Evolutionary conservation across 1,140 invertebrate species (phyloP).

Genomic region (Eumeta japonica): DNA sequence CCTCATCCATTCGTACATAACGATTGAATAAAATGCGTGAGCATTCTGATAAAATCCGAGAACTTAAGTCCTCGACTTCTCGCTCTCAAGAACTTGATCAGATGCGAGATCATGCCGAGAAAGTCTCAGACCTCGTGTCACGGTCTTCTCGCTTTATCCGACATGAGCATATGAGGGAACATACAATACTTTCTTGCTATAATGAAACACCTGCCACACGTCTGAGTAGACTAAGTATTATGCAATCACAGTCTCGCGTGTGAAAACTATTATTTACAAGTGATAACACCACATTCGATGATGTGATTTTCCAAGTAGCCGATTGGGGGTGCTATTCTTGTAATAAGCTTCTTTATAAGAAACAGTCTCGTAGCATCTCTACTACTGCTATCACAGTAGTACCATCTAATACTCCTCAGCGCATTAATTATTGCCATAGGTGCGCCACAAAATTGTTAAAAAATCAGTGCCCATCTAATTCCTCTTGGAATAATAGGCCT

Average conservation of each 20-base stretch:
- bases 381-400: not conserved
- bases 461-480: conserved; percentile 6
- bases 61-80: not conserved
- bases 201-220: not conserved
- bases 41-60: not conserved
- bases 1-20: not conserved
- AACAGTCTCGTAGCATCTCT: conserved; percentile 3
- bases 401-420: conserved; percentile 1
- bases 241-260: too few species aligned
- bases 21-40: not conserved
- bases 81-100: not conserved
- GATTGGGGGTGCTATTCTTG: conserved; percentile 2
- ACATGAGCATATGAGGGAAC: not conserved
- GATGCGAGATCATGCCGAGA: not conserved
- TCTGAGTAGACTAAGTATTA: too few species aligned
- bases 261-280: too few species aligned
- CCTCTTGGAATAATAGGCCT: conserved; percentile 8
- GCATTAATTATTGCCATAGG: conserved; percentile 6
- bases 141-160: not conserved
- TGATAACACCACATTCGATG: too few species aligned
- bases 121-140: not conserved
- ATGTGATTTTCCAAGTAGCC: conserved; percentile 3
- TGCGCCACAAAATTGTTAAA: conserved; percentile 5
- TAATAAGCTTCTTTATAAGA: conserved; percentile 5
- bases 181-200: not conserved